A percentile compares a stretch with the other conserved stretches of the same genome.
Evolutionary conservation across 2,113 vertebrate species (phyloP).

Genomic region (Entosphenus tridentatus): DNA sequence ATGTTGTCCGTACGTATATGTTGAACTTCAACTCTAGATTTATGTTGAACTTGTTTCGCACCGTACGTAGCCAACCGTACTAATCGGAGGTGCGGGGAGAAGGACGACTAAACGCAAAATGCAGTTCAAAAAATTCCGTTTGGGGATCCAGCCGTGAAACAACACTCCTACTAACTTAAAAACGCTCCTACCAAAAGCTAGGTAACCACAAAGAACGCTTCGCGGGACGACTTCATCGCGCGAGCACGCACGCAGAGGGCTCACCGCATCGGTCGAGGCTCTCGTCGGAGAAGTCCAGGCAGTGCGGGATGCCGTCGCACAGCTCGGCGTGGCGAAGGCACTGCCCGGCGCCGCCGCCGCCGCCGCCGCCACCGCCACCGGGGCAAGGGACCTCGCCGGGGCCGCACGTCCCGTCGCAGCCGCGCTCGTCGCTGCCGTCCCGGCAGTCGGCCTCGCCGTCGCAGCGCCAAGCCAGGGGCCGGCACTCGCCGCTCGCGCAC

Average conservation of each 20-base stretch:
- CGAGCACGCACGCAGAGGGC: background rate
- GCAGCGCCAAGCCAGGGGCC: constrained; percentile 46
- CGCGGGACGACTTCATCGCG: too few relatives aligned
- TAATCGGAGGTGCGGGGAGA: too few relatives aligned
- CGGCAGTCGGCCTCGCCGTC: constrained; percentile 50
- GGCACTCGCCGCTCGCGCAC: constrained; percentile 35
- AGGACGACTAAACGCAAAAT: too few relatives aligned
- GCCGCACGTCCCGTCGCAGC: constrained; percentile 19
- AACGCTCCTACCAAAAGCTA: too few relatives aligned
- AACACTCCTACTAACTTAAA: too few relatives aligned
- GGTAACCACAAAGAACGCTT: too few relatives aligned
- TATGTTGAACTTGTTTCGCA: too few relatives aligned
- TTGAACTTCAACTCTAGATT: too few relatives aligned
- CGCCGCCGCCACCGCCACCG: background rate
- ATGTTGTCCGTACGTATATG: too few relatives aligned
- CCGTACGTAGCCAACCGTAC: too few relatives aligned
- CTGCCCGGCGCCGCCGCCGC: constrained; percentile 18
- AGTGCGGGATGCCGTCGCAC: constrained; percentile 31
- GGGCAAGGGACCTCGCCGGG: background rate
- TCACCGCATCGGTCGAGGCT: constrained; percentile 32
- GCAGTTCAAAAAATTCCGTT: too few relatives aligned
- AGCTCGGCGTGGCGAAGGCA: constrained; percentile 30
- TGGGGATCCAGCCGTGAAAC: too few relatives aligned
- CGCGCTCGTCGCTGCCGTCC: constrained; percentile 37
- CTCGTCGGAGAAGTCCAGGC: constrained; percentile 26